phyloP scores from a whole-genome alignment of 2,888 invertebrate species.

The Parnassius orleans region DNA sequence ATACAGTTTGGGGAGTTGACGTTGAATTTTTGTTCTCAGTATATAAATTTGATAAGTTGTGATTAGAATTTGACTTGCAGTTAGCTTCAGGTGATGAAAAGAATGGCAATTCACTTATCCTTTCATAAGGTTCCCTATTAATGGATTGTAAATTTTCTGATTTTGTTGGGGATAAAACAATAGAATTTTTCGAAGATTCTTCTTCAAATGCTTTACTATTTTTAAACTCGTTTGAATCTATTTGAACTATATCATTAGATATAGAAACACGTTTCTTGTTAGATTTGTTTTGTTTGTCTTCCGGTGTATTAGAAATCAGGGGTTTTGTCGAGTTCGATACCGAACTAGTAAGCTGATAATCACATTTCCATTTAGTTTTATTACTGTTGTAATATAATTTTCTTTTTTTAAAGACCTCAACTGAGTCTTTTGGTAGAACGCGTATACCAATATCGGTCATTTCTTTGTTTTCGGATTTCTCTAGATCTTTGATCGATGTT shows the following conservation, averaged over 20 bases:
- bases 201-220: neutral
- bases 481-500: constrained; percentile 34
- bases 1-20: neutral
- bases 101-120: neutral
- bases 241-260: constrained; percentile 3
- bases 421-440: constrained; percentile 59
- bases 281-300: neutral
- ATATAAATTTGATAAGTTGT: neutral
- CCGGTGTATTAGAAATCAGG: neutral
- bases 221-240: neutral
- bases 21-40: neutral
- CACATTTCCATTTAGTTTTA: constrained; percentile 47
- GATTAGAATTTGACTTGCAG: neutral
- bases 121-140: neutral
- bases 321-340: neutral
- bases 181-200: neutral
- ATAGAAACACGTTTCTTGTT: constrained; percentile 9
- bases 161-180: neutral
- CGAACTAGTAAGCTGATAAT: constrained; percentile 23
- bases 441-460: constrained; percentile 39
- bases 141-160: neutral
- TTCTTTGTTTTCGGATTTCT: constrained; percentile 40
- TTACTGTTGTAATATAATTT: constrained; percentile 50
- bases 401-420: constrained; percentile 58
- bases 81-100: neutral